phyloP scores from a whole-genome alignment of 1,140 invertebrate genomes.

The Hesperophylax magnus region DNA sequence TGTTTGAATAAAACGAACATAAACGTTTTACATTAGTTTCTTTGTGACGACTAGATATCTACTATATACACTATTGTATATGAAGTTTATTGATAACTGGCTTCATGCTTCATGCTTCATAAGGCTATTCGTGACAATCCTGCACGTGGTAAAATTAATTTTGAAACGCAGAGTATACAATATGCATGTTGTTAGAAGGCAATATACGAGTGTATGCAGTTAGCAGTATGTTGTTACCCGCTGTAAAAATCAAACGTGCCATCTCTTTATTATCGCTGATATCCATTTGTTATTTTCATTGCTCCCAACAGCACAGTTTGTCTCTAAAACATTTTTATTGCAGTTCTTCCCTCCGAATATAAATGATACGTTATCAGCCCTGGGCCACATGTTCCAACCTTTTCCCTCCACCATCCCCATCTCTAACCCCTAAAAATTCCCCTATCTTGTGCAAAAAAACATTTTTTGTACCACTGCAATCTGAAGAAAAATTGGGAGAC shows the following conservation, averaged over 20 bases:
- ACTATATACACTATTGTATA: background rate
- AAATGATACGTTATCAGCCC: slow-evolving; percentile 55
- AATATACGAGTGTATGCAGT: too few relatives aligned
- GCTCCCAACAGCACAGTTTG: slow-evolving; percentile 52
- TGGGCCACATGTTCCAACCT: slow-evolving; percentile 54
- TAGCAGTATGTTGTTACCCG: background rate
- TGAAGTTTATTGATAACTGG: background rate
- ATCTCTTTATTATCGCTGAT: slow-evolving; percentile 42
- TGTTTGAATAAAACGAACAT: slow-evolving; percentile 36
- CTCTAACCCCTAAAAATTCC: too few relatives aligned
- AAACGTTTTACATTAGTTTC: slow-evolving; percentile 21
- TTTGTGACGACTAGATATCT: background rate
- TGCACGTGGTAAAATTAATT: too few relatives aligned
- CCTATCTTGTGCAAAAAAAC: too few relatives aligned
- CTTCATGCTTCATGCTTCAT: too few relatives aligned
- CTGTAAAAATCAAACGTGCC: slow-evolving; percentile 31
- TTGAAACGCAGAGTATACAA: too few relatives aligned
- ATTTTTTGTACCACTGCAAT: too few relatives aligned
- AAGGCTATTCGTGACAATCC: too few relatives aligned
- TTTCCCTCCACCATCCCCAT: slow-evolving; percentile 43
- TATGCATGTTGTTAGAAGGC: too few relatives aligned
- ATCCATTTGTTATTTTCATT: slow-evolving; percentile 54
- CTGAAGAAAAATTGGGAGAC: too few relatives aligned
- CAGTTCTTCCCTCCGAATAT: slow-evolving; percentile 52
- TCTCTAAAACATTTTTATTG: slow-evolving; percentile 57